A percentile compares a stretch with the other conserved stretches of the same genome.
phyloP scores from a whole-genome alignment of 2,888 invertebrate species.

The Latrodectus hesperus region DNA sequence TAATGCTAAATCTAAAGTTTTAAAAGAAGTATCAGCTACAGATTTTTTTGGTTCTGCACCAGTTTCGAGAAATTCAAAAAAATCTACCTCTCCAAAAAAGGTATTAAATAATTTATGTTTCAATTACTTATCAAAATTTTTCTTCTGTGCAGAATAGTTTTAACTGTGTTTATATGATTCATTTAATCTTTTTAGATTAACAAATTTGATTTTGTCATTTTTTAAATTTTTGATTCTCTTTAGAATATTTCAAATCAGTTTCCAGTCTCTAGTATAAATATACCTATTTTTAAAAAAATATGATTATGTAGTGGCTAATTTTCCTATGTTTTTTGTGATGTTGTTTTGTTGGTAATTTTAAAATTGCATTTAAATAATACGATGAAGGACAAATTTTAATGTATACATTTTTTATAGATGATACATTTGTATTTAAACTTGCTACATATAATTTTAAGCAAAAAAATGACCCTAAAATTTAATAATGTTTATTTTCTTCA shows the following conservation, averaged over 20 bases:
- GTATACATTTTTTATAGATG: too few species aligned
- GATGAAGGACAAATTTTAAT: too few species aligned
- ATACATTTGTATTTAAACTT: too few species aligned
- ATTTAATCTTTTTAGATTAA: background rate
- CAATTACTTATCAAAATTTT: too few species aligned
- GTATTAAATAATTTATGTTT: slow-evolving; percentile 5
- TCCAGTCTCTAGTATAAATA: background rate
- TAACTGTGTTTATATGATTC: too few species aligned
- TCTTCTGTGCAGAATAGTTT: too few species aligned
- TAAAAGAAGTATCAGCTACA: slow-evolving; percentile 30
- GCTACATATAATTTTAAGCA: background rate
- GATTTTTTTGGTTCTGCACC: slow-evolving; percentile 53
- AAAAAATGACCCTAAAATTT: background rate
- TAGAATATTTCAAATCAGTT: background rate
- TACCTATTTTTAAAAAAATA: background rate
- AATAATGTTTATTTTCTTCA: slow-evolving; percentile 9
- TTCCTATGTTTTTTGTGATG: too few species aligned
- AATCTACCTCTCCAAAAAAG: slow-evolving; percentile 9
- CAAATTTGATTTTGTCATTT: background rate
- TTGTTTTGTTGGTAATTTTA: too few species aligned
- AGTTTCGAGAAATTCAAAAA: slow-evolving; percentile 31
- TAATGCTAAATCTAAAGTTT: slow-evolving; percentile 9
- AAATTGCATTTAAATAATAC: too few species aligned
- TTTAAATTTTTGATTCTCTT: background rate
- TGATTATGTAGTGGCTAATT: too few species aligned